phyloP scores from a whole-genome alignment of 2,797 vertebrate species.

The Semotilus atromaculatus region DNA sequence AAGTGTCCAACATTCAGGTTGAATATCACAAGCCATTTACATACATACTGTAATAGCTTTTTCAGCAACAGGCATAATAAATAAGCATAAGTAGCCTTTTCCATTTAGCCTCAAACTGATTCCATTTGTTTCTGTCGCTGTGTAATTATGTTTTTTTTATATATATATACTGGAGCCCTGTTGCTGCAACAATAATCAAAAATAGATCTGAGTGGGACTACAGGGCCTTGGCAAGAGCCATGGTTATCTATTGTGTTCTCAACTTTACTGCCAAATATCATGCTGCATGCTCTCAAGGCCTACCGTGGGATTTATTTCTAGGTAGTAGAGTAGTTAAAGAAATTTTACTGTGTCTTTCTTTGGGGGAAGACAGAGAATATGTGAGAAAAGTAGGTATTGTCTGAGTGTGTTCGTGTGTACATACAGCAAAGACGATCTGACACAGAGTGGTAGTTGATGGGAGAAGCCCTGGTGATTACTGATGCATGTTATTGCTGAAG shows the following conservation, averaged over 20 bases:
- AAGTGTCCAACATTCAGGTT: neutral
- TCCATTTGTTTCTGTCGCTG: conserved; percentile 30
- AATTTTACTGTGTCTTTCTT: neutral
- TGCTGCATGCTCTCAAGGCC: conserved; percentile 31
- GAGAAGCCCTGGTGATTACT: conserved; percentile 42
- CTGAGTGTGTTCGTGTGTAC: conserved; percentile 3
- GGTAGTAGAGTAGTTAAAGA: neutral
- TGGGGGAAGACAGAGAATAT: neutral
- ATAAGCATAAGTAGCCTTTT: conserved; percentile 35
- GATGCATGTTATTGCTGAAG: conserved; percentile 51
- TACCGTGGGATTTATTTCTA: conserved; percentile 9
- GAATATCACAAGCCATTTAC: neutral
- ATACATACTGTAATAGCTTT: neutral
- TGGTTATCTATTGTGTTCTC: conserved; percentile 41
- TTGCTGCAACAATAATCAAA: conserved; percentile 57
- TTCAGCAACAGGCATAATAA: conserved; percentile 10
- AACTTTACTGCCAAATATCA: conserved; percentile 30
- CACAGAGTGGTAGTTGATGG: conserved; percentile 26
- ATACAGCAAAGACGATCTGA: conserved; percentile 30
- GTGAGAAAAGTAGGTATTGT: neutral
- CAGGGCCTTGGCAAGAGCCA: conserved; percentile 38
- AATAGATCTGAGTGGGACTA: conserved; percentile 56
- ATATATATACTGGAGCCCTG: conserved; percentile 26
- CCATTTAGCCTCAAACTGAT: conserved; percentile 27
- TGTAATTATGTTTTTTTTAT: conserved; percentile 55